Conservation (phyloP, 1,140 invertebrate genomes). For the Philotrypesis tridentata region DNA sequence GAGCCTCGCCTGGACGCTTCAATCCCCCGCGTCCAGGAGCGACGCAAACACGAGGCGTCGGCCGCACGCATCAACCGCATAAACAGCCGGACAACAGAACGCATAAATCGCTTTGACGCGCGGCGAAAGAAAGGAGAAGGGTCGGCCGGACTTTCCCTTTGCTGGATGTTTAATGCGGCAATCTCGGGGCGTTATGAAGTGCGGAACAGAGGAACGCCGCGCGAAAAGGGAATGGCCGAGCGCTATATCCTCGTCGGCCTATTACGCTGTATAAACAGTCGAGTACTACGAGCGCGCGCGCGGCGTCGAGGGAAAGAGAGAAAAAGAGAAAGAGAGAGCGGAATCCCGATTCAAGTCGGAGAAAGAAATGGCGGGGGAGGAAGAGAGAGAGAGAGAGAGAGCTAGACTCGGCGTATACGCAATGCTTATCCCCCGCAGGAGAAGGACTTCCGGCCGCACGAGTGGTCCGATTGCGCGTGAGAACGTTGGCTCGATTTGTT, state of each 20-base stretch:
- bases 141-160: slow-evolving; percentile 66
- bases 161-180: slow-evolving; percentile 74
- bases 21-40: too few species aligned
- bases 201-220: slow-evolving; percentile 66
- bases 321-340: neutral
- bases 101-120: slow-evolving; percentile 4
- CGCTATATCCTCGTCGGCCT: slow-evolving; percentile 57
- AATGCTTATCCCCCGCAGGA: neutral
- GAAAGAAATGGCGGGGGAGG: neutral
- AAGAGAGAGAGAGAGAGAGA: too few species aligned
- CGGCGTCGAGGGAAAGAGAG: neutral
- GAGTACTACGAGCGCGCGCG: slow-evolving; percentile 53
- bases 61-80: neutral
- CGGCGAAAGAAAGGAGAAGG: slow-evolving; percentile 53
- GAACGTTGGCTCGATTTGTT: neutral
- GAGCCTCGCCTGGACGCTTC: too few species aligned
- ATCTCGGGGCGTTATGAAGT: slow-evolving; percentile 74
- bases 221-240: slow-evolving; percentile 71
- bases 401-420: slow-evolving; percentile 5
- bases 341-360: slow-evolving; percentile 20
- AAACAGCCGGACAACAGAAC: neutral
- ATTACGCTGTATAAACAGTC: slow-evolving; percentile 70
- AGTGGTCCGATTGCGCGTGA: neutral
- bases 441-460: neutral
- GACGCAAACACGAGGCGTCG: neutral